Conservation (phyloP, 2,888 invertebrate genomes). For the Drosophila helvetica region DNA sequence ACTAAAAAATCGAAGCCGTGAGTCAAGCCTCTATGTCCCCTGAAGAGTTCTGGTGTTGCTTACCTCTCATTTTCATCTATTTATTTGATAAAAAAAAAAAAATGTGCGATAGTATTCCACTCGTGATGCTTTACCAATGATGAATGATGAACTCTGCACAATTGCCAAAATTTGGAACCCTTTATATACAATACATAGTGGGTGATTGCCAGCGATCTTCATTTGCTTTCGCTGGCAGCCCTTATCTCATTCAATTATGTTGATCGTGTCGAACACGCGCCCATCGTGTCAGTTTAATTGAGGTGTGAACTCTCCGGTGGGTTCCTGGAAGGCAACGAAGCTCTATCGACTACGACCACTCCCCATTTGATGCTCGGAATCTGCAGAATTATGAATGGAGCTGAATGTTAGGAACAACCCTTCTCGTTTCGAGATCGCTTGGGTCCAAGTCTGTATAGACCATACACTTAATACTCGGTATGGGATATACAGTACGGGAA, state of each 20-base stretch:
- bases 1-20: slow-evolving; percentile 46
- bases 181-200: slow-evolving; percentile 54
- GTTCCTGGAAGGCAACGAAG: slow-evolving; percentile 57
- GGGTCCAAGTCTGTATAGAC: no score
- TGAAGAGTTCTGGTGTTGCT: slow-evolving; percentile 12
- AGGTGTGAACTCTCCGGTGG: slow-evolving; percentile 48
- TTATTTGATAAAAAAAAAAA: no score
- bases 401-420: slow-evolving; percentile 32
- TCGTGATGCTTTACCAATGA: slow-evolving; percentile 44
- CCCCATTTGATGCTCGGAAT: slow-evolving; percentile 34
- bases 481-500: no score
- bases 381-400: slow-evolving; percentile 34
- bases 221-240: slow-evolving; percentile 17
- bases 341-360: slow-evolving; percentile 42
- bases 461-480: no score
- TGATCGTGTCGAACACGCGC: slow-evolving; percentile 56
- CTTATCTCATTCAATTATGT: slow-evolving; percentile 60
- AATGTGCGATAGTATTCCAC: slow-evolving; percentile 49
- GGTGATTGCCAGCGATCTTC: slow-evolving; percentile 24
- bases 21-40: not conserved
- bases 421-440: slow-evolving; percentile 8
- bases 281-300: slow-evolving; percentile 67
- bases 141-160: slow-evolving; percentile 59
- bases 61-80: slow-evolving; percentile 64
- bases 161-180: slow-evolving; percentile 49